These are phyloP conservation scores for Rana temporaria DNA, from an alignment of 2,113 vertebrate species.

Conservation along the genomic window DNA sequence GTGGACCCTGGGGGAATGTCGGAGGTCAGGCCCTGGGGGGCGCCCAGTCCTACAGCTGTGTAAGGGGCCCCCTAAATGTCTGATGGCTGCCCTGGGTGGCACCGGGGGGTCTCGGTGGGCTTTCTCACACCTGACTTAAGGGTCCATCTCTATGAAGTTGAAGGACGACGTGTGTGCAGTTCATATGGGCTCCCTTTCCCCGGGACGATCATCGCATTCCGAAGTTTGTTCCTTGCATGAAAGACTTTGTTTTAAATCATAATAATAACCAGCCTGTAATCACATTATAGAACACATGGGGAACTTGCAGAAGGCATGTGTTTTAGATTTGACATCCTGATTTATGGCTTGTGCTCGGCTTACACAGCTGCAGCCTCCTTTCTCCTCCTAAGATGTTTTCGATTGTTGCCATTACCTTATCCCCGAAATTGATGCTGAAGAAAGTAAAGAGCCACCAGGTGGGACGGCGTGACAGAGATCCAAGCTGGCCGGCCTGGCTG, in stretches of 20 bases:
- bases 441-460: constrained; percentile 81
- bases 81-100: constrained; percentile 62
- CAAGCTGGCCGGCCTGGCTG: constrained; percentile 68
- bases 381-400: constrained; percentile 82
- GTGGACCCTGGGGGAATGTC: too few species aligned
- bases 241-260: constrained; percentile 98
- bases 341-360: constrained; percentile 85
- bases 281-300: constrained; percentile 97
- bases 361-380: constrained; percentile 94
- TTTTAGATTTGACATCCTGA: constrained; percentile 94
- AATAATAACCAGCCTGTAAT: constrained; percentile 98
- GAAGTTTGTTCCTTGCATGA: constrained; percentile 87
- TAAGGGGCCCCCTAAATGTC: too few species aligned
- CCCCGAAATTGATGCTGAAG: constrained; percentile 75
- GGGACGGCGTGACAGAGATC: constrained; percentile 69
- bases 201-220: constrained; percentile 79
- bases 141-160: constrained; percentile 72
- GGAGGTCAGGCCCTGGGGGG: too few species aligned
- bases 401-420: constrained; percentile 80
- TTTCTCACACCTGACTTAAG: constrained; percentile 74
- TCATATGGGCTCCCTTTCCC: constrained; percentile 66
- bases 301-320: constrained; percentile 96
- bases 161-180: constrained; percentile 65
- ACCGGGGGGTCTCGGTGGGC: constrained; percentile 31
- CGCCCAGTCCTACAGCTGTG: too few species aligned